Percentiles rank a stretch among this genome's conserved stretches.
Evolutionary conservation across 2,797 vertebrate genomes (phyloP).

Genomic region (Channa striata): DNA sequence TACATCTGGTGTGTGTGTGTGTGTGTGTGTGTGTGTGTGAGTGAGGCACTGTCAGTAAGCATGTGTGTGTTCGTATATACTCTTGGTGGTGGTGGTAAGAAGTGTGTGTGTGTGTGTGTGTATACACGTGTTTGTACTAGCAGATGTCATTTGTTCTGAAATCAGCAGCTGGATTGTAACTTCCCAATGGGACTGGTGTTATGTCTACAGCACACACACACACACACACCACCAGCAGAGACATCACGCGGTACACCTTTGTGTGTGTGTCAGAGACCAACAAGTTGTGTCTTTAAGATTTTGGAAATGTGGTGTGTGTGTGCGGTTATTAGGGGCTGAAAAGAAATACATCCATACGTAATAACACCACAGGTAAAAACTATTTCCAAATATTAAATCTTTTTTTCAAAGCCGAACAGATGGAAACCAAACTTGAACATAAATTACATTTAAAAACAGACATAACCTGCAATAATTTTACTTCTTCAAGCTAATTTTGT

Average conservation of each 20-base stretch:
- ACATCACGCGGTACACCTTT: conserved; percentile 38
- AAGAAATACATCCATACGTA: too few species aligned
- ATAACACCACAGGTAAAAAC: too few species aligned
- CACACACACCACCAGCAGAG: conserved; percentile 30
- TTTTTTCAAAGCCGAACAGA: too few species aligned
- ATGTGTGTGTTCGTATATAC: conserved; percentile 54
- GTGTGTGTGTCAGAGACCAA: conserved; percentile 26
- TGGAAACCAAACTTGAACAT: too few species aligned
- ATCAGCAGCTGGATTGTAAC: conserved; percentile 77
- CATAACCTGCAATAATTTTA: too few species aligned
- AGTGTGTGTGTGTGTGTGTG: too few species aligned
- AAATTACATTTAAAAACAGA: too few species aligned
- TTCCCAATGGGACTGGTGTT: conserved; percentile 67
- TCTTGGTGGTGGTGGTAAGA: conserved; percentile 38
- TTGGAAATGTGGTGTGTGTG: conserved; percentile 20
- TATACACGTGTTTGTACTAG: conserved; percentile 40
- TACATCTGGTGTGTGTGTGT: conserved; percentile 70
- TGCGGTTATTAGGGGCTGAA: neutral
- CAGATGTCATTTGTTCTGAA: conserved; percentile 75
- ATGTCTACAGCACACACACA: conserved; percentile 52
- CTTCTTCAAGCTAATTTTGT: too few species aligned
- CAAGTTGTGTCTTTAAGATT: conserved; percentile 37
- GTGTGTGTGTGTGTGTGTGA: conserved; percentile 17
- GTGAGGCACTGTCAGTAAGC: conserved; percentile 38
- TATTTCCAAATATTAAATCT: too few species aligned